Conservation (phyloP, 1,140 invertebrate genomes). For the Coelopa frigida region DNA sequence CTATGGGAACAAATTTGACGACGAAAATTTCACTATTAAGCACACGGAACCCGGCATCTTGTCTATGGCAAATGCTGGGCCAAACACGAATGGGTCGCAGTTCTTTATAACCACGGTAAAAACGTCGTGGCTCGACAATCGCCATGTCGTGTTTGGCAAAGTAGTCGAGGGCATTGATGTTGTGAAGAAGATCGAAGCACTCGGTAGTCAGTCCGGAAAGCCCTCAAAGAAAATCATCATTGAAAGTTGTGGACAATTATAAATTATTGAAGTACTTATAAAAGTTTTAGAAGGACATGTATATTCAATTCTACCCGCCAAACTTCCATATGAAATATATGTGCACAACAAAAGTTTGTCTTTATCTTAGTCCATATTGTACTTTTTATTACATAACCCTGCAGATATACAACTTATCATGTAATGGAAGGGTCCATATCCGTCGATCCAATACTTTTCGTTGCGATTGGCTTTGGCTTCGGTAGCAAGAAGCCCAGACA, state of each 20-base stretch:
- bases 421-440: too few relatives aligned
- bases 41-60: conserved; percentile 82
- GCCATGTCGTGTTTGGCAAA: conserved; percentile 91
- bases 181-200: conserved; percentile 75
- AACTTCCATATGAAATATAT: too few relatives aligned
- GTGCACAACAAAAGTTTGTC: too few relatives aligned
- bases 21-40: conserved; percentile 90
- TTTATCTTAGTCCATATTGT: too few relatives aligned
- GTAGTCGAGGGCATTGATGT: conserved; percentile 93
- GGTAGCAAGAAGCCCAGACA: conserved; percentile 13
- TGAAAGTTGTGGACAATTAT: conserved; percentile 74
- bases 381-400: too few relatives aligned
- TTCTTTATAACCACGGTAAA: conserved; percentile 94
- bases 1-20: conserved; percentile 85
- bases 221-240: conserved; percentile 73
- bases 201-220: conserved; percentile 76
- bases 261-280: too few relatives aligned
- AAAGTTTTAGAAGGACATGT: too few relatives aligned
- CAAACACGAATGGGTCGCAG: conserved; percentile 91
- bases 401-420: too few relatives aligned
- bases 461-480: background rate
- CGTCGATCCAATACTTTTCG: too few relatives aligned
- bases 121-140: conserved; percentile 87
- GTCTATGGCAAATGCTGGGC: conserved; percentile 93
- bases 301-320: too few relatives aligned